These are phyloP conservation scores for Apteryx owenii DNA, from an alignment of 2,113 vertebrate genomes.

Conservation along the genomic window DNA sequence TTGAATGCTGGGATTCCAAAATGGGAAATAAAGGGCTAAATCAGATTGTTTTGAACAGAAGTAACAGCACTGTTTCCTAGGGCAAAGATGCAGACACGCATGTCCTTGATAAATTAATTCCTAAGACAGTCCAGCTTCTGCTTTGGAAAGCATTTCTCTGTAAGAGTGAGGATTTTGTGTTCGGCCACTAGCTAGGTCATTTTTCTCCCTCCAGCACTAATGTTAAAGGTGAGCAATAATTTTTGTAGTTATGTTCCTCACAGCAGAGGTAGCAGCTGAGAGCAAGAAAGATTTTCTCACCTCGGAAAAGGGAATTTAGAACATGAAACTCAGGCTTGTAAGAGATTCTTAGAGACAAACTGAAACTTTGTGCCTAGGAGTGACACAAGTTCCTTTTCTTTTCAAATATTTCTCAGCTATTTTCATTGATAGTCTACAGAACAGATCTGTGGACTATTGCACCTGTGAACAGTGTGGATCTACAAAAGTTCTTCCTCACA, in stretches of 20 bases:
- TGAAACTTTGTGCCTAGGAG: background rate
- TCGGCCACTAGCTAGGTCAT: background rate
- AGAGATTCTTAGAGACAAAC: background rate
- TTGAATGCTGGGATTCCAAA: background rate
- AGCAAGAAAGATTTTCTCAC: slow-evolving; percentile 20
- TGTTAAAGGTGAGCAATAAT: background rate
- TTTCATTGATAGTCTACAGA: background rate
- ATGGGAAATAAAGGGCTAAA: background rate
- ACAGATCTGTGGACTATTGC: background rate
- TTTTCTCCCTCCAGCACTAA: background rate
- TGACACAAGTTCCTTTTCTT: background rate
- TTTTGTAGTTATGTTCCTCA: background rate
- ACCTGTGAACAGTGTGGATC: background rate
- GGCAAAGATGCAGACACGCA: background rate
- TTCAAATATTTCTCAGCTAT: background rate
- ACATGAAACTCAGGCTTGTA: slow-evolving; percentile 4
- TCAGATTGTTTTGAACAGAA: background rate
- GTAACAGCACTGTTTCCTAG: background rate
- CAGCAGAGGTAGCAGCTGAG: slow-evolving; percentile 16
- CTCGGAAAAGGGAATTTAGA: background rate
- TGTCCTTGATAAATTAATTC: background rate
- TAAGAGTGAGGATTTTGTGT: background rate
- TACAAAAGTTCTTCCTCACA: background rate
- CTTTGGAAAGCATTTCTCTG: background rate
- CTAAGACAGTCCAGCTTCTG: background rate